Evolutionary conservation across 2,888 invertebrate species (phyloP), one percentile per base, ranked within the genome.

Genomic region (Hirtodrosophila alboralis): DNA sequence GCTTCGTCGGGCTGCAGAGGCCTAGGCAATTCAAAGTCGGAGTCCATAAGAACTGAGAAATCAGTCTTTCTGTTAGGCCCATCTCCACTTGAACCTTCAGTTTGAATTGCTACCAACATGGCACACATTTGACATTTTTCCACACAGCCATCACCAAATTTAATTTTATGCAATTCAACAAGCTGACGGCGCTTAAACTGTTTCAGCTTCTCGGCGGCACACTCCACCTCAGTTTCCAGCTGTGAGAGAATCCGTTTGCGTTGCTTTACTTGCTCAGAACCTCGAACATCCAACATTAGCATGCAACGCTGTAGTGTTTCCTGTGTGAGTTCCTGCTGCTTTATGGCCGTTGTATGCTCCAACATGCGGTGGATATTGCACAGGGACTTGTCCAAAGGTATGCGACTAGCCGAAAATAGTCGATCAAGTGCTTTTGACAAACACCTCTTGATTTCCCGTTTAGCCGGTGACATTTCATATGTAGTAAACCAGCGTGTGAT

Each of bases 401-500:
- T 1, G 2, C 21, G 10, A 3, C 10, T 14, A 1, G 14, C 14
- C 3, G 43, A 18, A 10, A 56, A 62, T 0, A 80, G 10, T 0
- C 56, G 53, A 10, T 10, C 40, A 0, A 83, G 38, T 4, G 65
- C 71, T 1, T 52, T 34, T 1, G 47, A 33, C 0, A 83, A 33
- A 6, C 84, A 58, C 4, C 41, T 41, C 37, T 64, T 78, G 5
- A 71, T 34, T 6, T 71, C 59, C 0, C 75, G 59, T 28, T 71
- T 84, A 0, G 40, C 14, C 7, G 83, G 75, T 4, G 63, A 54
- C 4, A 75, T 6, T 1, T 70, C 14, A 21, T 84, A 84, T 0
- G 27, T 13, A 16, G 65, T 23, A 13, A 84, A 83, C 86, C 86
- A 83, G 1, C 81, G 84, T 0, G 27, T 27, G 0, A 6, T 18